Conservation (phyloP, 2,113 vertebrate genomes). For the Gasterosteus nipponicus region DNA sequence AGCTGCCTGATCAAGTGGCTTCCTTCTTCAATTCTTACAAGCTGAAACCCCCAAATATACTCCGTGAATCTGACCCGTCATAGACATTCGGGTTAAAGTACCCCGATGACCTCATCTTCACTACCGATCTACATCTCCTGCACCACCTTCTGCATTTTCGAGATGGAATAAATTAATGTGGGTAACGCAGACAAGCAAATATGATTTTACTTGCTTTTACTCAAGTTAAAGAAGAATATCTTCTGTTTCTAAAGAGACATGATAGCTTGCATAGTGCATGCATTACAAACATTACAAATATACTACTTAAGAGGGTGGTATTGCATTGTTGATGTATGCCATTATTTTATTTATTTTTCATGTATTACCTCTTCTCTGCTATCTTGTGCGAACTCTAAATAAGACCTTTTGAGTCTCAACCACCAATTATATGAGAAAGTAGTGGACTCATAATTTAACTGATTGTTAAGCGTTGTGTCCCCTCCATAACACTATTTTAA, state of each 20-base stretch:
- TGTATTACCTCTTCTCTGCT: background rate
- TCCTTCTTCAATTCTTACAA: conserved; percentile 92
- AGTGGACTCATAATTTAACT: background rate
- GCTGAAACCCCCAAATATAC: conserved; percentile 86
- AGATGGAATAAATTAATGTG: background rate
- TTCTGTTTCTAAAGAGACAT: background rate
- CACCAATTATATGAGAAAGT: background rate
- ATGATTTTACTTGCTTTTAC: background rate
- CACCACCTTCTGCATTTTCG: background rate
- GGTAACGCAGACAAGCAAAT: background rate
- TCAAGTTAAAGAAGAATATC: background rate
- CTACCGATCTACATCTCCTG: background rate
- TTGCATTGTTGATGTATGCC: background rate
- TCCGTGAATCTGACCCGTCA: conserved; percentile 31
- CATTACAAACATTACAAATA: background rate
- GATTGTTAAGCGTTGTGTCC: background rate
- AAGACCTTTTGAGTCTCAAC: background rate
- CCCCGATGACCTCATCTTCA: conserved; percentile 4
- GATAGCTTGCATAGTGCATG: conserved; percentile 3
- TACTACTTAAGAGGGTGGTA: background rate
- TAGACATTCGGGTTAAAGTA: conserved; percentile 38
- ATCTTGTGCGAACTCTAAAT: background rate
- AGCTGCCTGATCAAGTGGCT: conserved; percentile 93
- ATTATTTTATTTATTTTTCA: background rate
- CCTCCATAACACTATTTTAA: background rate